These are phyloP conservation scores for Eupeodes corollae DNA, from an alignment of 1,140 invertebrate species.

Conservation along the genomic window DNA sequence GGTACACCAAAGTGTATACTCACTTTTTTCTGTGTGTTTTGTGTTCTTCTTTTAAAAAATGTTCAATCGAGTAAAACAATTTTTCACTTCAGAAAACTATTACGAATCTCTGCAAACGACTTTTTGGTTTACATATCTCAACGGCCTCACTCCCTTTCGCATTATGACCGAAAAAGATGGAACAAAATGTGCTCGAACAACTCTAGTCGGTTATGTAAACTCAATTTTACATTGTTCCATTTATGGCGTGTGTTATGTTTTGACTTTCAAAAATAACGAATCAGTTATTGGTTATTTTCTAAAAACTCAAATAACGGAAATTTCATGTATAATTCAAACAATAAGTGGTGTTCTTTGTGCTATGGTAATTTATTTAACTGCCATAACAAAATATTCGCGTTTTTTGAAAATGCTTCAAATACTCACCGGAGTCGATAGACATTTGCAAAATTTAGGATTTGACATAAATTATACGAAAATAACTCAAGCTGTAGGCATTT, in stretches of 20 bases:
- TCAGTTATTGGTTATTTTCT: slow-evolving; percentile 31
- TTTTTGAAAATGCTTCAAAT: slow-evolving; percentile 20
- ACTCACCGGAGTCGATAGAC: slow-evolving; percentile 19
- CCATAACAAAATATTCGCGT: slow-evolving; percentile 20
- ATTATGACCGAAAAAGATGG: slow-evolving; percentile 22
- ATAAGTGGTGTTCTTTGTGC: slow-evolving; percentile 25
- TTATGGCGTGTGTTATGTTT: slow-evolving; percentile 25
- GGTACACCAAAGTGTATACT: too few species aligned
- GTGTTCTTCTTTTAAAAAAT: too few species aligned
- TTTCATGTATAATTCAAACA: slow-evolving; percentile 25
- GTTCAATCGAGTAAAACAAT: neutral
- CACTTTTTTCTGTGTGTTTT: too few species aligned
- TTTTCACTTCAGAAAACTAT: slow-evolving; percentile 18
- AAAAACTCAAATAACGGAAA: slow-evolving; percentile 22
- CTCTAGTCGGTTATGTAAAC: slow-evolving; percentile 23
- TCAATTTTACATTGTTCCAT: slow-evolving; percentile 20
- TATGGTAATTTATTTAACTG: slow-evolving; percentile 20
- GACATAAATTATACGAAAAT: too few species aligned
- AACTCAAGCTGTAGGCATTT: too few species aligned
- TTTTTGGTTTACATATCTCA: slow-evolving; percentile 24
- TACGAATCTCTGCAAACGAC: slow-evolving; percentile 28
- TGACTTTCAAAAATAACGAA: slow-evolving; percentile 17
- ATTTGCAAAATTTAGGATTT: slow-evolving; percentile 17
- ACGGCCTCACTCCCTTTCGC: slow-evolving; percentile 25
- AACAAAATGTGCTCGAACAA: slow-evolving; percentile 20